phyloP scores from a whole-genome alignment of 1,140 invertebrate species.

The Cydia amplana region DNA sequence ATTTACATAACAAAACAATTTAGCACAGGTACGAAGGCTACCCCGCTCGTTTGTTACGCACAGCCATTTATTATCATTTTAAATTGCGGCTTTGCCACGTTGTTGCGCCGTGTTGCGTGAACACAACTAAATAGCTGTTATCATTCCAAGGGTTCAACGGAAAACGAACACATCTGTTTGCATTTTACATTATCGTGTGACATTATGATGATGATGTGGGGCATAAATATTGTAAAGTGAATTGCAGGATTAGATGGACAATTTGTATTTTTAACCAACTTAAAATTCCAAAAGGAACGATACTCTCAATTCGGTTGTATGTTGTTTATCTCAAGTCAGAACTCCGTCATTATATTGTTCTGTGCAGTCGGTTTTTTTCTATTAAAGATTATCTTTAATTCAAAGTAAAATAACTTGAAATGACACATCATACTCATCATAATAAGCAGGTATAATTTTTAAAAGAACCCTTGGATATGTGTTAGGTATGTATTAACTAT shows the following conservation, averaged over 20 bases:
- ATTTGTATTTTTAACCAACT: no score
- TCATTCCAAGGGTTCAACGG: conserved; percentile 43
- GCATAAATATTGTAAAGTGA: no score
- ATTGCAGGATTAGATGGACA: no score
- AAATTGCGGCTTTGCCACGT: conserved; percentile 58
- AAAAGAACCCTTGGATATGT: background rate
- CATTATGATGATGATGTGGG: background rate
- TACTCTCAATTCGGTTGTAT: no score
- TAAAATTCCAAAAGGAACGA: no score
- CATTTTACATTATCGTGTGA: background rate
- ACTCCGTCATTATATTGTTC: no score
- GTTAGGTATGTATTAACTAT: background rate
- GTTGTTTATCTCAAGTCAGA: no score
- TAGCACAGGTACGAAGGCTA: conserved; percentile 26
- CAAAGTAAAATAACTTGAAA: no score
- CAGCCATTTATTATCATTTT: conserved; percentile 50
- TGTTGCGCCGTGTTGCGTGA: conserved; percentile 53
- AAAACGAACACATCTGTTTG: background rate
- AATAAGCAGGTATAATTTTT: background rate
- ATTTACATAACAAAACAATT: conserved; percentile 34
- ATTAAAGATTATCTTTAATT: no score
- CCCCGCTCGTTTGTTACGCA: conserved; percentile 34
- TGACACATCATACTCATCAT: no score
- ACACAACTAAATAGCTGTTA: conserved; percentile 59
- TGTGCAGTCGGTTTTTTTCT: no score